Percentiles rank a stretch among this genome's conserved stretches.
These are phyloP conservation scores for Sphaeridia pumilis DNA, from an alignment of 2,888 invertebrate species.

Conservation along the genomic window DNA sequence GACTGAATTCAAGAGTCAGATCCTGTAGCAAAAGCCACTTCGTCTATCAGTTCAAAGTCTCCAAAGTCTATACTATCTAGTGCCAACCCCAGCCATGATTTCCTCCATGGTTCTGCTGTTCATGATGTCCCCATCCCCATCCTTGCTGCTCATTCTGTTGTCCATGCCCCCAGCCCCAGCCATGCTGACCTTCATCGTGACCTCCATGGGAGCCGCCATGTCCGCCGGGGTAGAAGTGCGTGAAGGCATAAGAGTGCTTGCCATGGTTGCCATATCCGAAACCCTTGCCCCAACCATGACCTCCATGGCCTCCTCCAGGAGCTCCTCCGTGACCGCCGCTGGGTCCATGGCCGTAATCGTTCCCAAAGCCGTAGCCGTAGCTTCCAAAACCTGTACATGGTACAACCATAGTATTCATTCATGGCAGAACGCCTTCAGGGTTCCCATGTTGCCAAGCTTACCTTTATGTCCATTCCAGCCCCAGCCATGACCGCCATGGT, in stretches of 20 bases:
- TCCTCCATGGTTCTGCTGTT: too few relatives aligned
- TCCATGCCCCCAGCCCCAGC: background rate
- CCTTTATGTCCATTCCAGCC: background rate
- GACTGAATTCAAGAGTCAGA: too few relatives aligned
- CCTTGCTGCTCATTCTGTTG: background rate
- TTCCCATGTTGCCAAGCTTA: background rate
- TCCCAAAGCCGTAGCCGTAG: slow-evolving; percentile 1
- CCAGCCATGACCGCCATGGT: background rate
- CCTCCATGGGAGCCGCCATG: background rate
- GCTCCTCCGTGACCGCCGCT: background rate
- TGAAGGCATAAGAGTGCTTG: background rate
- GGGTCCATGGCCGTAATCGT: background rate
- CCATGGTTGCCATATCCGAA: slow-evolving; percentile 1
- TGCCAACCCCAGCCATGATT: too few relatives aligned
- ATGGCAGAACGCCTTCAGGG: background rate
- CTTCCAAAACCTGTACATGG: background rate
- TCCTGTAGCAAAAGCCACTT: too few relatives aligned
- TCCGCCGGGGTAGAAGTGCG: background rate
- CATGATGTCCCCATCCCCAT: background rate
- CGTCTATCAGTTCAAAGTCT: too few relatives aligned
- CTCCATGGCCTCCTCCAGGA: background rate
- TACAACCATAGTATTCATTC: background rate
- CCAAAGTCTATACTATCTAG: too few relatives aligned
- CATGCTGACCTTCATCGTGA: background rate
- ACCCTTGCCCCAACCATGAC: background rate